A percentile compares a stretch with the other conserved stretches of the same genome.
Conservation (phyloP, 2,797 vertebrate genomes). For the Coregonus sp. region DNA sequence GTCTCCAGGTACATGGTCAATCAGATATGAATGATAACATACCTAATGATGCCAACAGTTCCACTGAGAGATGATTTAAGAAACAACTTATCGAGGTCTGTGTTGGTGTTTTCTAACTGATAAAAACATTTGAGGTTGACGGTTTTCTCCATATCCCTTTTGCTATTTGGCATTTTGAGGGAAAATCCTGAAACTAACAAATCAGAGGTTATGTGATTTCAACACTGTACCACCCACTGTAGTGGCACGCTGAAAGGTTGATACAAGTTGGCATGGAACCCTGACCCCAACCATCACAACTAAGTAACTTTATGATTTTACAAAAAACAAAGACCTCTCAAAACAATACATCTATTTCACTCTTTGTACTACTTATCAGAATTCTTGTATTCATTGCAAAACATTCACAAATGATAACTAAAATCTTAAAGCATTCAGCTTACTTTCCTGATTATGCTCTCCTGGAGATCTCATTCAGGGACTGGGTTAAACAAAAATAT, state of each 20-base stretch:
- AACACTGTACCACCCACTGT: not conserved
- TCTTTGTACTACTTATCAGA: constrained; percentile 62
- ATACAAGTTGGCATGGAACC: constrained; percentile 74
- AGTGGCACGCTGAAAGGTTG: constrained; percentile 35
- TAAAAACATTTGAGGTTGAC: constrained; percentile 13
- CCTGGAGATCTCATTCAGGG: not conserved
- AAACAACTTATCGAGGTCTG: not conserved
- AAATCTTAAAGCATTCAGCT: constrained; percentile 35
- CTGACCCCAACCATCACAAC: constrained; percentile 55
- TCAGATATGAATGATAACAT: not conserved
- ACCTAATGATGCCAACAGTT: not conserved
- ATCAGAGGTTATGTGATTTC: constrained; percentile 51
- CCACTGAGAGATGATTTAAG: not conserved
- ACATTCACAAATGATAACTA: constrained; percentile 11
- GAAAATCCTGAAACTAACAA: constrained; percentile 65
- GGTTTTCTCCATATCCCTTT: not conserved
- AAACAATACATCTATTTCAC: constrained; percentile 69
- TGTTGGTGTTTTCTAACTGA: not conserved
- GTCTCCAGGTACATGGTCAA: not conserved
- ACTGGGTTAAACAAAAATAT: constrained; percentile 25
- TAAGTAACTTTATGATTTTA: constrained; percentile 32
- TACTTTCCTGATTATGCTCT: constrained; percentile 3
- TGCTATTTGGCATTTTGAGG: constrained; percentile 55
- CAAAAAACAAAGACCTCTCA: constrained; percentile 31
- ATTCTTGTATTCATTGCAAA: not conserved